A percentile compares a stretch with the other conserved stretches of the same genome.
phyloP scores from a whole-genome alignment of 2,797 vertebrate genomes.

The Linurgus olivaceus region DNA sequence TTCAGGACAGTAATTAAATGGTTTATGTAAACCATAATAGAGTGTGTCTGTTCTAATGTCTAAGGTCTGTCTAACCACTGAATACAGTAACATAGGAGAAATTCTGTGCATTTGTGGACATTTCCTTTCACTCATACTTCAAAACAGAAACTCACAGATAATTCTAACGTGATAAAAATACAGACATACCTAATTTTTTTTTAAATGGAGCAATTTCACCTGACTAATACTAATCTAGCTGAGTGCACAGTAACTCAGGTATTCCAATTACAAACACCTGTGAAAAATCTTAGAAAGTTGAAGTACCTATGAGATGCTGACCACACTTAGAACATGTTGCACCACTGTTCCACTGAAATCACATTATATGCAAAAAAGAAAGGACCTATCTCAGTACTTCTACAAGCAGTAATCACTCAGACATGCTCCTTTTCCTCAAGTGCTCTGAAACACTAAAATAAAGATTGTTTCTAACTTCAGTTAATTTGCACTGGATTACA shows the following conservation, averaged over 20 bases:
- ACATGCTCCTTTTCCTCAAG: neutral
- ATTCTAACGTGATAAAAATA: neutral
- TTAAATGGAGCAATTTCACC: neutral
- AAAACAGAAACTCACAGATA: neutral
- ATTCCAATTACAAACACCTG: neutral
- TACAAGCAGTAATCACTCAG: neutral
- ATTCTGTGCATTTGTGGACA: neutral
- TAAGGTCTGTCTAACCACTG: neutral
- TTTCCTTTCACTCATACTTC: neutral
- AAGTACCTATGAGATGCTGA: neutral
- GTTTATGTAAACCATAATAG: neutral
- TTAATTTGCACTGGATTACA: conserved; percentile 38
- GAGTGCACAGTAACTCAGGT: neutral
- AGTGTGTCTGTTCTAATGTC: neutral
- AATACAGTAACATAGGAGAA: neutral
- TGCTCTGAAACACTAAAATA: neutral
- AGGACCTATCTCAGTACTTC: neutral
- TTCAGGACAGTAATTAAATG: conserved; percentile 4
- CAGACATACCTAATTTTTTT: neutral
- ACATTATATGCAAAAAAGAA: neutral
- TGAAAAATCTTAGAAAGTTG: neutral
- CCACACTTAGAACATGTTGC: neutral
- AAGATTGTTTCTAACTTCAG: conserved; percentile 6
- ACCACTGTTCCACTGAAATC: neutral
- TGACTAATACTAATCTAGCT: neutral